Conservation (phyloP, 2,888 invertebrate species). For the Leptothorax acervorum region DNA sequence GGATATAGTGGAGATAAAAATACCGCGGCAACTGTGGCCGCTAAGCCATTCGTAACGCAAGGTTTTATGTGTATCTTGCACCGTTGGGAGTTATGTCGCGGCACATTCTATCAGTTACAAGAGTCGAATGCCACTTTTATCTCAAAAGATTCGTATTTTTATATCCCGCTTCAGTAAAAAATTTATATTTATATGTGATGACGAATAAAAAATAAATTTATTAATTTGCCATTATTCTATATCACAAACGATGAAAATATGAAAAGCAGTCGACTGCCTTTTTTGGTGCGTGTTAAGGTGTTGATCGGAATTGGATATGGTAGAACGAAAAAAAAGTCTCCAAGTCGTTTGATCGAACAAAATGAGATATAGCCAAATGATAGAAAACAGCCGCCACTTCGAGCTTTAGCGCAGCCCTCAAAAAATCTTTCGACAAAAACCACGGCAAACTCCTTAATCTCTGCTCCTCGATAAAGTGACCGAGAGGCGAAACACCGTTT, state of each 20-base stretch:
- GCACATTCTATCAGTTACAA: constrained; percentile 33
- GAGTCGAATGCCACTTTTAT: constrained; percentile 18
- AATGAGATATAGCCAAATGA: not conserved
- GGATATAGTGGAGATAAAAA: constrained; percentile 64
- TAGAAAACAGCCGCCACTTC: not conserved
- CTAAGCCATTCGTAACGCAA: constrained; percentile 33
- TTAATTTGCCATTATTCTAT: not conserved
- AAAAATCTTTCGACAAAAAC: constrained; percentile 34
- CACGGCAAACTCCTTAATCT: constrained; percentile 66
- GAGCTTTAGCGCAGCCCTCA: not conserved
- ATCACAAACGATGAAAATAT: not conserved
- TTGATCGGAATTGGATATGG: not conserved
- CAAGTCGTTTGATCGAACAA: not conserved
- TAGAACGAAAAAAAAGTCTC: not conserved
- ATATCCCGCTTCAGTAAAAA: not conserved
- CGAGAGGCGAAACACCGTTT: constrained; percentile 18
- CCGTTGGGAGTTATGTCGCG: not conserved
- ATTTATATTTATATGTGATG: not conserved
- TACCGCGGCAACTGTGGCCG: constrained; percentile 42
- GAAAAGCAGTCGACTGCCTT: not conserved
- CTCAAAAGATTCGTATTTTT: not conserved
- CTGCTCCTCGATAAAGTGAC: constrained; percentile 62
- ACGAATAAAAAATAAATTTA: not conserved
- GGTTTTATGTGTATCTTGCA: constrained; percentile 38
- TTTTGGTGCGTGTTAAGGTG: not conserved